Percentiles rank a stretch among this genome's conserved stretches.
These are phyloP conservation scores for Cataglyphis albicans DNA, from an alignment of 2,888 invertebrate species.

Conservation along the genomic window DNA sequence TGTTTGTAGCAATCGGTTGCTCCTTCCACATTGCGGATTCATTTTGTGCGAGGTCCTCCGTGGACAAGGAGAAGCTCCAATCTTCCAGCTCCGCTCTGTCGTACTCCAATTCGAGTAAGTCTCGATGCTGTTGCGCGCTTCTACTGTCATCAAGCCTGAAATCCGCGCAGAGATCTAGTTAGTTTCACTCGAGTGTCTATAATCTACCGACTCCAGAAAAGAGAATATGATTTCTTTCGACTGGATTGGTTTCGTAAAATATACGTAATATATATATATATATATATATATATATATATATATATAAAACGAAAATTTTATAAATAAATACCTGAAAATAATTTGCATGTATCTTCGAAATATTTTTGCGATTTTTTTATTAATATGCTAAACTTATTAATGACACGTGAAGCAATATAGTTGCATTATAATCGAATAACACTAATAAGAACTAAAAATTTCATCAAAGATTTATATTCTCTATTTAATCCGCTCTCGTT, in stretches of 20 bases:
- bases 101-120: constrained; percentile 91
- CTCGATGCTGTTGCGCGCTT: constrained; percentile 90
- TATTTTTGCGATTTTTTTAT: neutral
- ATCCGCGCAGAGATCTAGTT: constrained; percentile 4
- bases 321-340: neutral
- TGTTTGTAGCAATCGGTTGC: constrained; percentile 77
- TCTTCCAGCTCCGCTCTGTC: constrained; percentile 92
- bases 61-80: constrained; percentile 92
- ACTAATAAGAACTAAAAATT: neutral
- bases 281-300: no score
- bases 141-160: constrained; percentile 90
- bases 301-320: neutral
- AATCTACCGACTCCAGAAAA: neutral
- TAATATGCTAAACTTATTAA: neutral
- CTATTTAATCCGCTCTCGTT: neutral
- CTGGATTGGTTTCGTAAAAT: neutral
- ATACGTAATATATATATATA: no score
- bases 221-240: neutral
- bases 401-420: neutral
- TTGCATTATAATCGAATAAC: neutral
- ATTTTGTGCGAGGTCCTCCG: constrained; percentile 89
- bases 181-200: neutral
- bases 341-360: constrained; percentile 5
- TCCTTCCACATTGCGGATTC: constrained; percentile 77
- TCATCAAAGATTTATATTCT: neutral